Evolutionary conservation across 2,888 invertebrate species (phyloP), one percentile per base, ranked within the genome.

Genomic region (Phanerotoma sp.): DNA sequence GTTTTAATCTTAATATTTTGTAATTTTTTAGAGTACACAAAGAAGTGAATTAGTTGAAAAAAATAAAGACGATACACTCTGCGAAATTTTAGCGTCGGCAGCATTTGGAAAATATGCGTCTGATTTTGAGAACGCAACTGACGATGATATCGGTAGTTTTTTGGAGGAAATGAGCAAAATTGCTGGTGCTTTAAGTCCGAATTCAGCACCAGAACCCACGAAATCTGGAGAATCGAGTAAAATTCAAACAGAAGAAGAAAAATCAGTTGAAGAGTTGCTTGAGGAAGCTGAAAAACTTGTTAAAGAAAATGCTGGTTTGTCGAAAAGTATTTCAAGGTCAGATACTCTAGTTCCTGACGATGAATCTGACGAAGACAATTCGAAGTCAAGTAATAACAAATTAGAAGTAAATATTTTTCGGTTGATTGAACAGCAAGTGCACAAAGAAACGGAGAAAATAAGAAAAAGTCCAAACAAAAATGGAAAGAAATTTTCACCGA

Each of bases 131-230:
- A 75, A 73, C 67, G 73, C 74, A 3, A 75, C 75, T 7, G 76
- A 76, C 25, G 75, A 77, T 33, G 77, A 77, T 18, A 75, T 76
- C 32, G 74, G 75, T 33, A 75, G 73, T 56, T 71, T 77, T 48
- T 57, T 77, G 18, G 77, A 77, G 52, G 76, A 76, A 57, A 75
- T 77, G 66, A 76, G 73, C 52, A 77, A 74, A 60, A 72, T 75
- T 20, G 74, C 75, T 3, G 73, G 67, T 9, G 68, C 69, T 3
- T 47, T 73, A 16, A 74, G 73, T 57, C 72, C 75, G 6, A 68
- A 66, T 62, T 67, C 73, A 25, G 64, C 61, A 1, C 63, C 62
- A 0, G 73, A 72, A 35, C 61, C 57, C 30, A 61, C 65, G 15
- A 74, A 72, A 45, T 67, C 69, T 13, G 63, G 60, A 5, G 58